These are phyloP conservation scores for Acrocephalus arundinaceus DNA, from an alignment of 2,113 vertebrate species.

Conservation along the genomic window DNA sequence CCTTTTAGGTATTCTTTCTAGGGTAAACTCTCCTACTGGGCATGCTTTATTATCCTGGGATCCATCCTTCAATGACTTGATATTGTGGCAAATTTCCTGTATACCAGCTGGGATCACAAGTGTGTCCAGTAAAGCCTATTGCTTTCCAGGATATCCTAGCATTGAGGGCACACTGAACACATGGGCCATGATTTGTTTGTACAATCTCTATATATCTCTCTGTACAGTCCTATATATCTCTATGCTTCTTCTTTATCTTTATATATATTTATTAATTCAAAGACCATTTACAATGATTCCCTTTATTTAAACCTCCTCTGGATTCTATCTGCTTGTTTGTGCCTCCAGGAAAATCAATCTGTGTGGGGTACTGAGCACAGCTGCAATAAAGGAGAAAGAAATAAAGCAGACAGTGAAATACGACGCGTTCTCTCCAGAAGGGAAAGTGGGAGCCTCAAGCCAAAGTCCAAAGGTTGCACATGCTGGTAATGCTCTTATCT, in stretches of 20 bases:
- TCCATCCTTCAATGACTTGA: not conserved
- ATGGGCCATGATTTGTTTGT: not conserved
- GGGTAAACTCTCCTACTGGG: not conserved
- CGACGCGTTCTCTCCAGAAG: not conserved
- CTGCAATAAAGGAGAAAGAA: conserved; percentile 53
- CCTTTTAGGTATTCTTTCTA: conserved; percentile 20
- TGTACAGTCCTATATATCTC: not conserved
- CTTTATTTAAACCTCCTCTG: conserved; percentile 43
- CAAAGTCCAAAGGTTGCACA: conserved; percentile 64
- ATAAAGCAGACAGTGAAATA: conserved; percentile 65
- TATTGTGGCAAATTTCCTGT: not conserved
- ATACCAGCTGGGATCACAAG: not conserved
- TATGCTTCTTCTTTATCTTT: conserved; percentile 28
- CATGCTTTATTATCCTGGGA: not conserved
- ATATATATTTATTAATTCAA: conserved; percentile 52
- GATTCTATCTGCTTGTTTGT: conserved; percentile 51
- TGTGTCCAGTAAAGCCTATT: not conserved
- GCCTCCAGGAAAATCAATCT: conserved; percentile 63
- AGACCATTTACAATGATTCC: conserved; percentile 27
- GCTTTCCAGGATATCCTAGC: not conserved
- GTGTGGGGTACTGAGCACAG: not conserved
- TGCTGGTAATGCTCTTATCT: conserved; percentile 33
- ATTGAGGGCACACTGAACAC: not conserved
- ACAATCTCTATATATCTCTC: not conserved
- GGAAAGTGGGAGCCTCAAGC: conserved; percentile 50